Conservation (phyloP, 2,888 invertebrate species). For the Eucriotettix oculatus region DNA sequence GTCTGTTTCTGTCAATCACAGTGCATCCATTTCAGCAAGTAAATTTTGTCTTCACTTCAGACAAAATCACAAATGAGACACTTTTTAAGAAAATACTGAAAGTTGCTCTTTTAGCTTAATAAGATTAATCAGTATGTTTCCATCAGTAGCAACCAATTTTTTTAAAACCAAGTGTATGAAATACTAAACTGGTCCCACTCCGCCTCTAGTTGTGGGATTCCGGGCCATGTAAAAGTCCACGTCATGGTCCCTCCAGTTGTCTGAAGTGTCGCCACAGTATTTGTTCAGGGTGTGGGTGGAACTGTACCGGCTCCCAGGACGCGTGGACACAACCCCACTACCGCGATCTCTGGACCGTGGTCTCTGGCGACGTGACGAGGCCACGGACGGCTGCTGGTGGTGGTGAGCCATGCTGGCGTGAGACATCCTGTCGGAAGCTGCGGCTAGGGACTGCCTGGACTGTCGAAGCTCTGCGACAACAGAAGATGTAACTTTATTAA, state of each 20-base stretch:
- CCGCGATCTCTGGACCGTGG: constrained; percentile 61
- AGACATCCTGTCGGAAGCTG: constrained; percentile 65
- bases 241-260: constrained; percentile 89
- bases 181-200: constrained; percentile 57
- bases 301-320: constrained; percentile 64
- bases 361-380: constrained; percentile 31
- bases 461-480: constrained; percentile 52
- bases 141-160: too few species aligned
- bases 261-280: constrained; percentile 59
- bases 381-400: constrained; percentile 30
- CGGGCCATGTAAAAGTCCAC: constrained; percentile 91
- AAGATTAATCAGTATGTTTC: too few species aligned
- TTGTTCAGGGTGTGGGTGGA: constrained; percentile 67
- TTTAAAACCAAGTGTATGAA: too few species aligned
- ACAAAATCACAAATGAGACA: too few species aligned
- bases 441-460: constrained; percentile 70
- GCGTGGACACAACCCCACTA: constrained; percentile 26
- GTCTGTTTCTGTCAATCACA: too few species aligned
- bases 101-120: too few species aligned
- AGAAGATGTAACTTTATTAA: too few species aligned
- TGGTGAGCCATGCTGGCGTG: constrained; percentile 39
- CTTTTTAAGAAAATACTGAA: too few species aligned
- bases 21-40: too few species aligned
- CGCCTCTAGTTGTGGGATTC: constrained; percentile 73
- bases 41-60: too few species aligned